Evolutionary conservation across 1,140 invertebrate genomes (phyloP).

Genomic region (Aplysia californica): DNA sequence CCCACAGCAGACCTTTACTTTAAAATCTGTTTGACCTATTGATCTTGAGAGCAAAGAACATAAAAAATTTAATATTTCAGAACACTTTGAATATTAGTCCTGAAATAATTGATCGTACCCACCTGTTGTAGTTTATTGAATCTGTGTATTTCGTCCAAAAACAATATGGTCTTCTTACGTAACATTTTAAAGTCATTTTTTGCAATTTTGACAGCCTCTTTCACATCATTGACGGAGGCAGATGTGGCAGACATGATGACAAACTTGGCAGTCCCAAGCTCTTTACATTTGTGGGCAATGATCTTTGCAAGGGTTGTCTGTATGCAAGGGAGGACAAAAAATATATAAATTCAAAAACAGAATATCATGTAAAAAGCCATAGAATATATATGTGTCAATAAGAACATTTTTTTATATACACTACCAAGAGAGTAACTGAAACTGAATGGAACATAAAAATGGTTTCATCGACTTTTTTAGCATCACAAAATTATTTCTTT

Average conservation of each 20-base stretch:
- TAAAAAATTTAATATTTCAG: not conserved
- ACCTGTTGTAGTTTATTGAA: conserved; percentile 86
- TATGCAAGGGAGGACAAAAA: conserved; percentile 14
- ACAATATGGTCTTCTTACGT: conserved; percentile 80
- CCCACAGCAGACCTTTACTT: no score
- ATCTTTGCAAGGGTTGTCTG: conserved; percentile 83
- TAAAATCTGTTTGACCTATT: no score
- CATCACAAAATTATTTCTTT: not conserved
- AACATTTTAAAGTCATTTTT: conserved; percentile 76
- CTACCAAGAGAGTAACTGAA: not conserved
- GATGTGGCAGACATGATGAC: conserved; percentile 82
- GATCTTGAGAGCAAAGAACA: not conserved
- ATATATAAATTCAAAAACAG: not conserved
- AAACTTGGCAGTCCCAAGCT: conserved; percentile 71
- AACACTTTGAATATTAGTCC: not conserved
- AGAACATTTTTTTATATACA: not conserved
- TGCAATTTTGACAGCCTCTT: conserved; percentile 79
- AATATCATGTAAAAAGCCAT: not conserved
- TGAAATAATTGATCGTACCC: no score
- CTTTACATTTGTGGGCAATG: conserved; percentile 76
- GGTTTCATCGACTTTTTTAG: not conserved
- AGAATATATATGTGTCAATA: no score
- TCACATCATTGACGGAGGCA: conserved; percentile 81
- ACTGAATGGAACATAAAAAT: not conserved
- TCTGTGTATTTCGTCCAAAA: conserved; percentile 90